phyloP scores from a whole-genome alignment of 1,140 invertebrate species.

The Bradynema listronoti region DNA sequence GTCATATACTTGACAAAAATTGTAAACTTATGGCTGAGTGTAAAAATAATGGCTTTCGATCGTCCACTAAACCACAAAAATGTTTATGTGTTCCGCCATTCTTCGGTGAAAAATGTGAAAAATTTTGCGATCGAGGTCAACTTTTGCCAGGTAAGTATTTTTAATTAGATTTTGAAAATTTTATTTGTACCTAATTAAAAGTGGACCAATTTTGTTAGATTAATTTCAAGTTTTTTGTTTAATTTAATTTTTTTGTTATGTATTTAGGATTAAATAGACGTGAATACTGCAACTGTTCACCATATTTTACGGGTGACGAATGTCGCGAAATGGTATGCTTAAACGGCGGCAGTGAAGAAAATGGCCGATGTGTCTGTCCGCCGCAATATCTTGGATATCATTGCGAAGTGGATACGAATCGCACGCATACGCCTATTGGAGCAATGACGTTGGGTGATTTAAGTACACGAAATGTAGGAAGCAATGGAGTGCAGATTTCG shows the following conservation, averaged over 20 bases:
- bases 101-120: conserved; percentile 55
- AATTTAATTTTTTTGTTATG: neutral
- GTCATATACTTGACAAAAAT: conserved; percentile 40
- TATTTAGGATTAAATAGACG: conserved; percentile 20
- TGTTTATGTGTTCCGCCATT: conserved; percentile 53
- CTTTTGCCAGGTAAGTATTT: conserved; percentile 25
- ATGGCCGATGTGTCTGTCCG: conserved; percentile 48
- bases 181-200: too few species aligned
- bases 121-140: conserved; percentile 53
- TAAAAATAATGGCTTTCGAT: conserved; percentile 47
- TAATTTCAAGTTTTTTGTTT: too few species aligned
- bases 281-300: conserved; percentile 52
- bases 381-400: conserved; percentile 53
- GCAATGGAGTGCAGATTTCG: too few species aligned
- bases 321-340: conserved; percentile 54
- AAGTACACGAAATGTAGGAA: too few species aligned
- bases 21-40: conserved; percentile 50
- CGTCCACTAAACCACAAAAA: conserved; percentile 24
- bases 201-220: too few species aligned
- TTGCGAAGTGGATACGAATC: conserved; percentile 54
- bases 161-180: too few species aligned
- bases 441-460: conserved; percentile 1
- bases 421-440: conserved; percentile 24
- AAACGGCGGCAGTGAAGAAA: conserved; percentile 46
- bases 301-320: conserved; percentile 55